Evolutionary conservation across 2,113 vertebrate genomes (phyloP), one percentile per base, ranked within the genome.

Genomic region (Chionis minor): DNA sequence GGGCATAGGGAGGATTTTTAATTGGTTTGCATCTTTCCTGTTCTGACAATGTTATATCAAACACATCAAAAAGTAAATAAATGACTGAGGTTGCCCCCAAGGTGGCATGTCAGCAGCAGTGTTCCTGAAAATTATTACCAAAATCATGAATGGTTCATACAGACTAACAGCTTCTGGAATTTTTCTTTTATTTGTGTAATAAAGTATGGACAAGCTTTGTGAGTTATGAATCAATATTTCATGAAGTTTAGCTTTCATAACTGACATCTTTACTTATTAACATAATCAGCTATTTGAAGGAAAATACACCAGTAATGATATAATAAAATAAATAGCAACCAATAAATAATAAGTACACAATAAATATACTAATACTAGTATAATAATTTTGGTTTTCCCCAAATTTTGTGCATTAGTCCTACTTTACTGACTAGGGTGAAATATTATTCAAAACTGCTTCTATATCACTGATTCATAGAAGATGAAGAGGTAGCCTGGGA

Each of bases 61-160:
- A 95, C 87, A 96, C 65, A 96, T 97, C 90, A 92, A 89, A 98
- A 98, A 94, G 28, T 95, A 97, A 97, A 97, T 94, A 96, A 96
- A 96, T 93, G 92, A 85, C 66, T 96, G 86, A 88, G 52, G 86
- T 91, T 96, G 75, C 85, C 90, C 94, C 90, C 87, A 91, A 65
- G 80, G 88, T 82, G 93, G 77, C 94, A 94, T 80, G 69, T 96
- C 95, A 97, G 78, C 40, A 79, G 91, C 54, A 92, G 49, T 55
- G 51, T 67, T 96, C 86, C 47, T 88, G 87, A 89, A 87, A 97
- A 97, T 86, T 93, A 94, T 97, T 85, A 92, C 95, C 93, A 93
- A 95, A 97, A 93, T 49, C 87, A n/a, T 73, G 92, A 91, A 86
- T 87, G 75, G 66, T 44, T 94, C 83, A 66, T 80, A 91, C 73